Percentiles rank a stretch among this genome's conserved stretches.
Conservation (phyloP, 2,113 vertebrate genomes). For the Ammodytes dubius region DNA sequence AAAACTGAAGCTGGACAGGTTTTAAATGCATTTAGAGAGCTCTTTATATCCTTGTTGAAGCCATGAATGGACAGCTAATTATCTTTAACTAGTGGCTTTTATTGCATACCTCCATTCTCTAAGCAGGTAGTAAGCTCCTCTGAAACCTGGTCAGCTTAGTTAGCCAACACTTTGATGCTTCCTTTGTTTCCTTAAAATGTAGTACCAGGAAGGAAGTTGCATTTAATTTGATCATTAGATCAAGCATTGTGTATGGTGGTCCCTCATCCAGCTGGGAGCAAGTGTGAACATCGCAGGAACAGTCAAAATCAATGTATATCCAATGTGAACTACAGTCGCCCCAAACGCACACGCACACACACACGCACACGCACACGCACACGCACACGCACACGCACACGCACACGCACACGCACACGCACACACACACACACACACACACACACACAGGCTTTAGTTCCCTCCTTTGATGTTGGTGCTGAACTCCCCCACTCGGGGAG, state of each 20-base stretch:
- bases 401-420: not conserved
- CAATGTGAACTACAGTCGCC: slow-evolving; percentile 6
- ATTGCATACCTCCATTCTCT: slow-evolving; percentile 25
- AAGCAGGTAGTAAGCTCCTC: slow-evolving; percentile 10
- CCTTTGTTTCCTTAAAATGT: not conserved
- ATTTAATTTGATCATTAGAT: slow-evolving; percentile 35
- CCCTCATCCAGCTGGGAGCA: slow-evolving; percentile 29
- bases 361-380: not conserved
- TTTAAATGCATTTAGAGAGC: not conserved
- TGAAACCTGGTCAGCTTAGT: slow-evolving; percentile 8
- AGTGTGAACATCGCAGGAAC: slow-evolving; percentile 35
- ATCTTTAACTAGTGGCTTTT: slow-evolving; percentile 38
- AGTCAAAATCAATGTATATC: slow-evolving; percentile 19
- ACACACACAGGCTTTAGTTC: slow-evolving; percentile 21
- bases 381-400: not conserved
- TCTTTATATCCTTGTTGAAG: not conserved
- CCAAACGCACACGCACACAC: not conserved
- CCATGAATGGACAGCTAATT: slow-evolving; percentile 20
- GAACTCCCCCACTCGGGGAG: slow-evolving; percentile 61
- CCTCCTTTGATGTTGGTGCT: slow-evolving; percentile 70
- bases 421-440: slow-evolving; percentile 11
- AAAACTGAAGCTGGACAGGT: slow-evolving; percentile 16
- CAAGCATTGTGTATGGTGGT: slow-evolving; percentile 33
- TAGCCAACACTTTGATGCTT: slow-evolving; percentile 7
- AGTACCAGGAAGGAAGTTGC: slow-evolving; percentile 4